phyloP scores from a whole-genome alignment of 2,797 vertebrate genomes.

The Apodemus agrarius region DNA sequence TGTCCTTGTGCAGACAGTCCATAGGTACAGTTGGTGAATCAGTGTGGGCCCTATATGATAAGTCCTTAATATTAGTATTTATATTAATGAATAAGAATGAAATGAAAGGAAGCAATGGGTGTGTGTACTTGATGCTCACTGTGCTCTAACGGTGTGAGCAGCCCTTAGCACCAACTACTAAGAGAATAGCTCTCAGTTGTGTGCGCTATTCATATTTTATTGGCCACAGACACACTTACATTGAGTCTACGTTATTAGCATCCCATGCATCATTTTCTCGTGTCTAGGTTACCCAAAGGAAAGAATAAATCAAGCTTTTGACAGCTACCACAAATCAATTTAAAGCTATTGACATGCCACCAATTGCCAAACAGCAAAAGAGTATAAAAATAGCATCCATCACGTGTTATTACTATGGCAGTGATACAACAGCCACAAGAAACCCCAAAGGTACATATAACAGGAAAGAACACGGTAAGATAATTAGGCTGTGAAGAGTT shows the following conservation, averaged over 20 bases:
- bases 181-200: neutral
- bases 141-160: neutral
- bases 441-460: neutral
- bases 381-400: too few species aligned
- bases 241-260: conserved; percentile 38
- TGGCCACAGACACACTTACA: neutral
- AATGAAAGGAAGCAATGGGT: neutral
- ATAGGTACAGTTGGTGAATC: neutral
- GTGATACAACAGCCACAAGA: neutral
- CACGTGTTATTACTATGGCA: neutral
- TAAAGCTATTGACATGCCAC: neutral
- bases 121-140: neutral
- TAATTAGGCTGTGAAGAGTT: neutral
- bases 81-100: neutral
- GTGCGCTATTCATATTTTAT: neutral
- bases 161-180: neutral
- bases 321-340: neutral
- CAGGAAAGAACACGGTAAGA: neutral
- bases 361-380: neutral
- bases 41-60: neutral
- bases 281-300: neutral
- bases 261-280: conserved; percentile 3
- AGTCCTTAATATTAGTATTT: neutral
- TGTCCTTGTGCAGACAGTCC: neutral
- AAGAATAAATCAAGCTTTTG: neutral